Base-by-base conservation (phyloP, 2,888 invertebrate species). In the Miltochrista miniata region DNA sequence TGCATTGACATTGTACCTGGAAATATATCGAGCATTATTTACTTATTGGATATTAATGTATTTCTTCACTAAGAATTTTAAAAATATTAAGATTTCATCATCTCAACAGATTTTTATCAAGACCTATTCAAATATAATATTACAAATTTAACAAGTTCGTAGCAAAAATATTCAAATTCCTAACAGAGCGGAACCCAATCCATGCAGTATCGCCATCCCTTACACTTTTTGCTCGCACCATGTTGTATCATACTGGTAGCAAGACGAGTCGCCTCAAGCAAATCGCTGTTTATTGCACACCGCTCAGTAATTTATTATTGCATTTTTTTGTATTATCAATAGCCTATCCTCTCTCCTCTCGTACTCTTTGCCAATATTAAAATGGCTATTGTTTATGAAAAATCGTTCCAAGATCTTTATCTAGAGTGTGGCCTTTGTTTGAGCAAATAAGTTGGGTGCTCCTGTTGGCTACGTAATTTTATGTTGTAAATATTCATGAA, bases 241-340 rank as follows among this genome's bases (percentile, higher is more conserved):
- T 72, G 74, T 79, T 76, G 80, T 79, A 76, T 72, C 76, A 53
- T 78, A 87, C 86, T 90, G 89, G 90, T 91, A 91, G 90, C 90
- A 74, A 74, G 68, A 64, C 67, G 64, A 83, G 90, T 91, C 90
- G 90, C 90, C 90, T 74, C 83, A 59, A 88, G 90, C 90, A 83
- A 88, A 90, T 89, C 90, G 87, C 87, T 82, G 82, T 90, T 88
- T 90, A 90, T 89, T 86, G 85, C 90, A 83, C 81, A 83, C 87
- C 85, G 85, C 82, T 70, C 64, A 76, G 85, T 88, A 89, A 90
- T 91, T 90, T 91, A 90, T 90, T 90, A 87, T 90, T 87, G 84
- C 83, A 83, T 90, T 90, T 91, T 54, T 90, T 91, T 90, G 86
- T 84, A 90, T 90, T 91, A 91, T 91, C 90, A 91, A 91, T 90